phyloP scores from a whole-genome alignment of 2,113 vertebrate genomes.

The Myocastor coypus region DNA sequence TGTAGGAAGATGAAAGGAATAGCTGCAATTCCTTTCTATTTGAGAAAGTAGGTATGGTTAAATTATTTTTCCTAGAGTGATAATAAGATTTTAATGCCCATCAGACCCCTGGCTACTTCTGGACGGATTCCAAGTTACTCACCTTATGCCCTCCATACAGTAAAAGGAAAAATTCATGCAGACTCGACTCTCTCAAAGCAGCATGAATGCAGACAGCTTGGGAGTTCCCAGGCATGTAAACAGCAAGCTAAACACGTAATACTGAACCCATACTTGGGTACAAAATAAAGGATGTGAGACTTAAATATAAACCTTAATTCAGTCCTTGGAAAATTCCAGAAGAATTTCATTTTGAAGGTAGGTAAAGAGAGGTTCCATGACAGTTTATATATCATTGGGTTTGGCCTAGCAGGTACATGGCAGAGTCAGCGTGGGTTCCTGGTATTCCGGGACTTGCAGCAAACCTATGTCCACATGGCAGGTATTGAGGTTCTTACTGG shows the following conservation, averaged over 20 bases:
- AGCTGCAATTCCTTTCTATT: neutral
- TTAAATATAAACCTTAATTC: neutral
- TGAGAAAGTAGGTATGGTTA: no score
- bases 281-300: neutral
- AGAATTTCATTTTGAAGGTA: neutral
- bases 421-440: rapidly evolving
- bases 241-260: neutral
- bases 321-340: neutral
- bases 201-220: neutral
- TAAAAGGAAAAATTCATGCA: neutral
- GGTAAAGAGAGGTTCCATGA: neutral
- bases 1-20: neutral
- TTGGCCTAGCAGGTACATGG: neutral
- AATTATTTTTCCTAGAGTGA: neutral
- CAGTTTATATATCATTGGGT: rapidly evolving
- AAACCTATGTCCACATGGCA: neutral
- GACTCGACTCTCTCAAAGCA: neutral
- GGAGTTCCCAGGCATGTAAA: neutral
- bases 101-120: neutral
- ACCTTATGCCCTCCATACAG: rapidly evolving
- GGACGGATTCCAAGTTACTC: neutral
- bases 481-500: neutral
- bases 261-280: neutral
- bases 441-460: neutral
- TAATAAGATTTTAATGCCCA: neutral